Conservation (phyloP, 1,140 invertebrate genomes). For the Cardiocondyla obscurior region DNA sequence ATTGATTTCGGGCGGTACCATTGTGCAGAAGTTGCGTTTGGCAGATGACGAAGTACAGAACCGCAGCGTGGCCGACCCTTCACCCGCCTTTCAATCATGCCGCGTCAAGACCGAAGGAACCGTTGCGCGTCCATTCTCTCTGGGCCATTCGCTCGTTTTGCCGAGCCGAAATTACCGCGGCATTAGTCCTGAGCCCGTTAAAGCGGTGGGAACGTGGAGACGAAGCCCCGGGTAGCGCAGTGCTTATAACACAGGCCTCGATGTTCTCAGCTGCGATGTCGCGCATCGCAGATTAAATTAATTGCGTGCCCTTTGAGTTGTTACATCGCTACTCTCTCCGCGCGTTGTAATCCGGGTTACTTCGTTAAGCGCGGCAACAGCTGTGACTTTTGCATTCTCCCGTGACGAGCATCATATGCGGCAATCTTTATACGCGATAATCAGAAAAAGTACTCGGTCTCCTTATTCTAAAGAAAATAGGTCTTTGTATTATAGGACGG, state of each 20-base stretch:
- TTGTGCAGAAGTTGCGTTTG: conserved; percentile 64
- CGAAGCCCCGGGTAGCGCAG: not conserved
- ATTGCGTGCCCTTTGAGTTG: not conserved
- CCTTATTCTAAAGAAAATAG: not conserved
- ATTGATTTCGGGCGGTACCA: conserved; percentile 55
- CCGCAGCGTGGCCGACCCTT: conserved; percentile 58
- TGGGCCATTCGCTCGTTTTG: conserved; percentile 49
- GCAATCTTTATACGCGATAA: not conserved
- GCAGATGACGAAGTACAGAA: conserved; percentile 63
- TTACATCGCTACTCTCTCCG: not conserved
- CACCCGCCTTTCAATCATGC: conserved; percentile 61
- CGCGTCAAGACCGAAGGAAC: conserved; percentile 40
- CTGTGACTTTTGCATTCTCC: not conserved
- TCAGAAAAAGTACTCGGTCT: not conserved
- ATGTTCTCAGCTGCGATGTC: not conserved
- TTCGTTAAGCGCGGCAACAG: not conserved
- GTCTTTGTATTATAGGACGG: conserved; percentile 5
- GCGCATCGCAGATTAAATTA: not conserved
- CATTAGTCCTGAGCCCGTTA: conserved; percentile 28
- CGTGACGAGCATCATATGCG: too few species aligned
- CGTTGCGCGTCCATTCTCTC: conserved; percentile 35
- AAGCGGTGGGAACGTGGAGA: conserved; percentile 18
- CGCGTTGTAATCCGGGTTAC: not conserved
- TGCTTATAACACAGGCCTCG: not conserved
- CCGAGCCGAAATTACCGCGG: conserved; percentile 52